Percentiles rank a stretch among this genome's conserved stretches.
Conservation (phyloP, 2,888 invertebrate species). For the Galerucella pusilla region DNA sequence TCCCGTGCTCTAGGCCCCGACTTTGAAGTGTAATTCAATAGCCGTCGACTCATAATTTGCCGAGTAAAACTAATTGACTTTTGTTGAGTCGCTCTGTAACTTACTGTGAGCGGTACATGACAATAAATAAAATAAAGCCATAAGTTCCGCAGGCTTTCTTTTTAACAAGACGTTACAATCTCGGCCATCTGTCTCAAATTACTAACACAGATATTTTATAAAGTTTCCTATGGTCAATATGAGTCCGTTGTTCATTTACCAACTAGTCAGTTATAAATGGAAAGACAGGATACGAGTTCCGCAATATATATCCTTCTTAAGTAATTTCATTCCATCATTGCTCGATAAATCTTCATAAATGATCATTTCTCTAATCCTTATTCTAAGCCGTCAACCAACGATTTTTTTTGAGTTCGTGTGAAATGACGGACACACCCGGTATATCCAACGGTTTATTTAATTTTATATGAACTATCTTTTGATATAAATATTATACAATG, state of each 20-base stretch:
- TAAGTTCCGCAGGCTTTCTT: conserved; percentile 2
- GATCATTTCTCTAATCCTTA: conserved; percentile 47
- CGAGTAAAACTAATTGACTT: no score
- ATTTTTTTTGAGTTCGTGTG: conserved; percentile 26
- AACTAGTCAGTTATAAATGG: conserved; percentile 48
- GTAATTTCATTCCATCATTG: conserved; percentile 48
- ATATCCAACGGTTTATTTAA: background rate
- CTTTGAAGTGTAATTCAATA: no score
- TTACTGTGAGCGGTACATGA: background rate
- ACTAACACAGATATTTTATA: conserved; percentile 28
- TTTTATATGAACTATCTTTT: background rate
- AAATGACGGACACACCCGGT: conserved; percentile 31
- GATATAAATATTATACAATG: no score
- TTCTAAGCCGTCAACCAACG: conserved; percentile 35
- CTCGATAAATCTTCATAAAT: conserved; percentile 53
- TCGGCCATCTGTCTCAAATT: conserved; percentile 24
- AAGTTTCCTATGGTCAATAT: conserved; percentile 27
- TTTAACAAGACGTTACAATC: conserved; percentile 9
- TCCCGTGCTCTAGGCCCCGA: no score
- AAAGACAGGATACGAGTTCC: conserved; percentile 50
- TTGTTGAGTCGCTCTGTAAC: background rate
- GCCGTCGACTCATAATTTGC: no score
- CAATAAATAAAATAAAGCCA: background rate
- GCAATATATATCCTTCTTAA: conserved; percentile 52
- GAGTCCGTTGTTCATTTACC: conserved; percentile 34